Base-by-base conservation (phyloP, 2,797 vertebrate genomes). In the Melanotaenia nigrans region DNA sequence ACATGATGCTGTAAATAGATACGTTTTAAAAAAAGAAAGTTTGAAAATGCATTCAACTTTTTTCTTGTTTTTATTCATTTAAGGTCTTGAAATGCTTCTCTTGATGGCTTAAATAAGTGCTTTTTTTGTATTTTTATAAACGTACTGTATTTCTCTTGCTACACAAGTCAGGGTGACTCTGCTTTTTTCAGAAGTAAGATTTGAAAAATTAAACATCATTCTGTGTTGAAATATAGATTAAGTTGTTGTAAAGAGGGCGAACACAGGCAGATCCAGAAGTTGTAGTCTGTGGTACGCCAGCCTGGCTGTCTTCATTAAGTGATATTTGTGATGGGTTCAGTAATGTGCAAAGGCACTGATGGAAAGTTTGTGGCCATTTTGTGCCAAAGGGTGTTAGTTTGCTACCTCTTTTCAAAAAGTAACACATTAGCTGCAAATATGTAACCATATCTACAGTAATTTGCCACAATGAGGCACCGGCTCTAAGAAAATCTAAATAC, bases 1-100 rank as follows among this genome's bases (percentile, higher is more conserved):
- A 90, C 78, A 66, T 55, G 71, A 80, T 42, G 75, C 89, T 94
- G 94, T 95, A 95, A 93, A 95, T 95, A 94, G 79, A 90, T 83
- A 77, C 91, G 74, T 93, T 91, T 87, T 77, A 89, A 88, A 88
- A 58, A 24, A 24, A 20, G 0, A 53, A 36, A 36, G 33, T 80
- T 89, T 79, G 75, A 77, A 82, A 75, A 67, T 47, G 40, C 53
- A 65, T 65, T 65, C 42, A 82, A 81, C 92, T 89, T 88, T 53
- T 91, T 87, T 91, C 13, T 87, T 93, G 93, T 95, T 95, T 68
- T 73, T 82, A 69, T 79, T 90, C 73, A 93, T 93, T 94, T 94
- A 91, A 91, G 90, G 90, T 87, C 77, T 73, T 54, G 69, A 83
- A 87, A 76, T 61, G 65, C 79, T 80, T 80, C 45, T 84, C 62